Evolutionary conservation across 2,113 vertebrate species (phyloP).

Genomic region (Neogale vison): DNA sequence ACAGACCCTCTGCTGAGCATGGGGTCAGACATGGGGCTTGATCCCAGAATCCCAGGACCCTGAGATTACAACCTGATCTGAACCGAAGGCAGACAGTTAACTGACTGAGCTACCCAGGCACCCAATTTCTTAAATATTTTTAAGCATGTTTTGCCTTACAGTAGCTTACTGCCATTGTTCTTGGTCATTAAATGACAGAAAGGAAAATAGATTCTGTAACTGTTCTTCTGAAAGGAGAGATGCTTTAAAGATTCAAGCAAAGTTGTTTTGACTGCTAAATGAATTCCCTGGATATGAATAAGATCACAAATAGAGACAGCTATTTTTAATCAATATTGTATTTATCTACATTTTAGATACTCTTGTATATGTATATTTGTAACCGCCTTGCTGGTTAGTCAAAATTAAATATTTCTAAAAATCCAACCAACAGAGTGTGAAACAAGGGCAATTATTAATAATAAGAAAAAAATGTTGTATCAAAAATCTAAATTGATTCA

Average conservation of each 20-base stretch:
- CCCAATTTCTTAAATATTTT: not conserved
- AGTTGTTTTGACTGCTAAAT: not conserved
- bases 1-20: not conserved
- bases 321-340: not conserved
- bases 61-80: not conserved
- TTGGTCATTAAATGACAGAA: not conserved
- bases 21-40: not conserved
- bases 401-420: not conserved
- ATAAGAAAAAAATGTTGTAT: not conserved
- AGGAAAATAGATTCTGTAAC: not conserved
- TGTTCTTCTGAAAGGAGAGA: not conserved
- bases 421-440: not conserved
- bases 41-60: not conserved
- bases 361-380: not conserved
- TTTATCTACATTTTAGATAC: not conserved
- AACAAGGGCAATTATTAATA: constrained; percentile 7
- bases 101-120: not conserved
- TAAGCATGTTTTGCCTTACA: not conserved
- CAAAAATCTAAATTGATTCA: constrained; percentile 60
- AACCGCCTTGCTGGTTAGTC: not conserved
- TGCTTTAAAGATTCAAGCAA: not conserved
- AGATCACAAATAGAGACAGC: not conserved
- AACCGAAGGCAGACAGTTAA: not conserved
- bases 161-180: not conserved
- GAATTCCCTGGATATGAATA: not conserved